Evolutionary conservation across 2,113 vertebrate genomes (phyloP).

Genomic region (Athene noctua): DNA sequence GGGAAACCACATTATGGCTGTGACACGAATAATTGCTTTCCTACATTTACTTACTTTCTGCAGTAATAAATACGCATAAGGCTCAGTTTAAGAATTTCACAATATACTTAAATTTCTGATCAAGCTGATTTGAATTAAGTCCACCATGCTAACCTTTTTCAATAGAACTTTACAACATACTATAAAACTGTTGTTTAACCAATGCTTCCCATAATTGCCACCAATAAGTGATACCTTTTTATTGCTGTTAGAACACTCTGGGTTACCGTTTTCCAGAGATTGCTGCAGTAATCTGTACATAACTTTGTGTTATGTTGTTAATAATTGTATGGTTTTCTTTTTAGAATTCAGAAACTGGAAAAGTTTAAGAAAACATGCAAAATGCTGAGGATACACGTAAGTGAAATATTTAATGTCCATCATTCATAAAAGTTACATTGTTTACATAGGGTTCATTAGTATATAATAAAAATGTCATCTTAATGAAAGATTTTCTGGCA

Average conservation of each 20-base stretch:
- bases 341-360: constrained; percentile 58
- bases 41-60: constrained; percentile 35
- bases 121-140: constrained; percentile 53
- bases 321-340: neutral
- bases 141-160: constrained; percentile 29
- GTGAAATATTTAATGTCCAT: constrained; percentile 81
- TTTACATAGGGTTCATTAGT: constrained; percentile 80
- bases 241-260: constrained; percentile 31
- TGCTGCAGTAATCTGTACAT: constrained; percentile 19
- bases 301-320: constrained; percentile 16
- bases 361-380: constrained; percentile 77
- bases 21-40: neutral
- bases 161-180: constrained; percentile 48
- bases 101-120: constrained; percentile 42
- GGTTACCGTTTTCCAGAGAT: constrained; percentile 26
- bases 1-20: neutral
- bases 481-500: constrained; percentile 76
- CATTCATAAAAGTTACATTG: constrained; percentile 79
- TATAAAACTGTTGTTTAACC: constrained; percentile 62
- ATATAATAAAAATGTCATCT: constrained; percentile 80
- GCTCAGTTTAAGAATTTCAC: constrained; percentile 38
- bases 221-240: constrained; percentile 64
- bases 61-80: neutral
- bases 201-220: constrained; percentile 53
- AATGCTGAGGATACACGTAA: constrained; percentile 73